Base-by-base conservation (phyloP, 2,888 invertebrate species). In the Diarsia dahlii region DNA sequence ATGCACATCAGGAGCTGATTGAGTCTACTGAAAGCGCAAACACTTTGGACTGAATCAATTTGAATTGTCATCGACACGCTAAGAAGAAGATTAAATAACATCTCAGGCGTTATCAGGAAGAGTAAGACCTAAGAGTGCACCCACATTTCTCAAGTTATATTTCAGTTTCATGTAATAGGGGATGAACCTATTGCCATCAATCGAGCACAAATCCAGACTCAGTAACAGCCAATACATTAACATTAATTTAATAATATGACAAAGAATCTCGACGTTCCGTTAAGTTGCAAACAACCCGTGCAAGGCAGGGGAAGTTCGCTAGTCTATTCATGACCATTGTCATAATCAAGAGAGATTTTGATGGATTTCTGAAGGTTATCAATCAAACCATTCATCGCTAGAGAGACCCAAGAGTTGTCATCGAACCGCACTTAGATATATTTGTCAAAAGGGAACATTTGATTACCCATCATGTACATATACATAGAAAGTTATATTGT, bases 371-470 rank as follows among this genome's bases (percentile, higher is more conserved):
- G 64, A 60, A 82, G 78, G 84, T 80, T 81, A 85, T 88, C 85
- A 87, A 88, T 88, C 88, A 87, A 75, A 70, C 28, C 58, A 81
- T 80, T 79, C 81, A 76, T 60, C 56, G 46, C 28, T 62, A 56
- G 60, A 70, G 74, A 74, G 68, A 52, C 72, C 76, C 77, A 15
- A 62, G 70, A 73, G 65, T 75, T 78, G 78, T 81, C 76, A 71
- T 84, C 56, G 70, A 71, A 75, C 60, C 70, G 50, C 73, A 68
- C 74, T 78, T 69, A 71, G 63, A 74, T 71, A 78, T 71, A 81
- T 80, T 76, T 69, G n/a, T 54, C 66, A 65, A 79, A 80, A 76
- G 73, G 81, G 48, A 75, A 72, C 67, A 80, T 80, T 65, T 83
- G 73, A 83, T 83, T 83, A 79, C 39, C 63, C 65, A 39, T 48